phyloP scores from a whole-genome alignment of 64 coral and sea anemone genomes.

The Montipora foliosa region DNA sequence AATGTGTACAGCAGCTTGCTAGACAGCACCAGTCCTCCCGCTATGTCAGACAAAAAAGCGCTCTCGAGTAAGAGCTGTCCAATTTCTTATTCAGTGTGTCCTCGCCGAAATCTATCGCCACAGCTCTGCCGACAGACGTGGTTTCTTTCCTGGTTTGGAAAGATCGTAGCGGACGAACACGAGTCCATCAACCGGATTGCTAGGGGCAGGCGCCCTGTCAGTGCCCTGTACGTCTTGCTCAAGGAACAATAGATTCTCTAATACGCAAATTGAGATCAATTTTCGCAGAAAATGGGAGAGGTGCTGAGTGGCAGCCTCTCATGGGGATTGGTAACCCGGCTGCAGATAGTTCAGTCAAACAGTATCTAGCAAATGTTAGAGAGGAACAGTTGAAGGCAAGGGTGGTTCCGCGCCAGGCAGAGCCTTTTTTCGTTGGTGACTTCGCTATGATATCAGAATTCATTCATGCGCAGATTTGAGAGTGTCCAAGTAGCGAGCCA shows the following conservation, averaged over 20 bases:
- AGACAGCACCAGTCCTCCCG: conserved; percentile 3
- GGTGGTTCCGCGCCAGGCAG: neutral
- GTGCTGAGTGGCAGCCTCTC: conserved; percentile 9
- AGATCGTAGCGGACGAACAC: conserved; percentile 47
- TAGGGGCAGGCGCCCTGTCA: neutral
- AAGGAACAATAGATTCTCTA: conserved; percentile 45
- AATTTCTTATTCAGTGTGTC: neutral
- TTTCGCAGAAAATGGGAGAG: neutral
- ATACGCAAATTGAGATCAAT: conserved; percentile 35
- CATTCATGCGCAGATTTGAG: neutral
- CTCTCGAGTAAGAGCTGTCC: conserved; percentile 24
- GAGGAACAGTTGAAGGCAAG: conserved; percentile 18
- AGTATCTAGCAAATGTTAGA: conserved; percentile 19
- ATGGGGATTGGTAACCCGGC: conserved; percentile 15
- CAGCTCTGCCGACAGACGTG: conserved; percentile 43
- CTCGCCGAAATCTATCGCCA: neutral
- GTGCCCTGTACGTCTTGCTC: conserved; percentile 51
- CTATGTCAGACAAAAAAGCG: conserved; percentile 58
- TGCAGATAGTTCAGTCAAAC: neutral
- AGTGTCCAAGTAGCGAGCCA: neutral
- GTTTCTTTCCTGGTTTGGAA: conserved; percentile 61
- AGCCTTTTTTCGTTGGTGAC: conserved; percentile 1
- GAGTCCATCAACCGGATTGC: conserved; percentile 2
- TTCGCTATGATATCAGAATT: neutral
- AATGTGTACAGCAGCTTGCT: neutral